Conservation (phyloP, 1,140 invertebrate species). For the Drosophila hydei region DNA sequence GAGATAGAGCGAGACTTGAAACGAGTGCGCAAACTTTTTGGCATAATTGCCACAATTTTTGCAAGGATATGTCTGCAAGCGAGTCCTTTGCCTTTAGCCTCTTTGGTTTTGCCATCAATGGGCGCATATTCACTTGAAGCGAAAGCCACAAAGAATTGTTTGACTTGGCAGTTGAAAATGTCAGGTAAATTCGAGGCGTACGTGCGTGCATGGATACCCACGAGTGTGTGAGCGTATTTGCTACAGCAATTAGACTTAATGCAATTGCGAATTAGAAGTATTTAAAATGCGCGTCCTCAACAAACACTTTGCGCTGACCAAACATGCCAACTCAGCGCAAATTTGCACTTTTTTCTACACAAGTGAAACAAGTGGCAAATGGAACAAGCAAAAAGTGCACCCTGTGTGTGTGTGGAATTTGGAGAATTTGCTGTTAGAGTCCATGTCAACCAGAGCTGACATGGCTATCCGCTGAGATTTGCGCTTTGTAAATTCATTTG, state of each 20-base stretch:
- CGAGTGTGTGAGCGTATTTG: slow-evolving; percentile 16
- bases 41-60: slow-evolving; percentile 79
- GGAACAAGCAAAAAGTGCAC: slow-evolving; percentile 9
- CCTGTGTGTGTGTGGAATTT: slow-evolving; percentile 26
- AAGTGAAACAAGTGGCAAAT: slow-evolving; percentile 30
- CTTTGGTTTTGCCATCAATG: slow-evolving; percentile 30
- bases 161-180: slow-evolving; percentile 22
- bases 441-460: slow-evolving; percentile 42
- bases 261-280: slow-evolving; percentile 32
- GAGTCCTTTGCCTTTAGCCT: slow-evolving; percentile 9
- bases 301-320: slow-evolving; percentile 20
- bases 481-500: slow-evolving; percentile 58
- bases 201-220: background rate
- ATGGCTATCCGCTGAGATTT: slow-evolving; percentile 55
- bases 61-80: slow-evolving; percentile 39
- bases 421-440: slow-evolving; percentile 23
- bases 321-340: slow-evolving; percentile 18
- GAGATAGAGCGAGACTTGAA: slow-evolving; percentile 14
- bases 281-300: slow-evolving; percentile 17
- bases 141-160: slow-evolving; percentile 15
- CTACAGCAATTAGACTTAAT: slow-evolving; percentile 51
- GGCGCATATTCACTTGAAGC: slow-evolving; percentile 20
- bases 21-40: slow-evolving; percentile 50
- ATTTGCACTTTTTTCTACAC: slow-evolving; percentile 37
- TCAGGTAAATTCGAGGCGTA: slow-evolving; percentile 12